Percentiles rank a stretch among this genome's conserved stretches.
Conservation (phyloP, 2,797 vertebrate genomes). For the Lophura swinhoii region DNA sequence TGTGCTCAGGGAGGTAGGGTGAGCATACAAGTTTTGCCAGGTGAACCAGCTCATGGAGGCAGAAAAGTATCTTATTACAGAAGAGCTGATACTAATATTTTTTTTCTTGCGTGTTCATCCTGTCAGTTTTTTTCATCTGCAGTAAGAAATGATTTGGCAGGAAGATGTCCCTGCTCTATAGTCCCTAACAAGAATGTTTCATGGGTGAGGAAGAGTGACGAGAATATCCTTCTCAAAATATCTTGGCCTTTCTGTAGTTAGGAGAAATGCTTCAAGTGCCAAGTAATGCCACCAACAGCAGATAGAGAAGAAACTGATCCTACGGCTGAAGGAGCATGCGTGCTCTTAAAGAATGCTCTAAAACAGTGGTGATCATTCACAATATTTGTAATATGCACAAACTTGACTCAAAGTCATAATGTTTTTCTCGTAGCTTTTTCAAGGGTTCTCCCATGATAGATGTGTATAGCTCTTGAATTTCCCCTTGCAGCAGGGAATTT, state of each 20-base stretch:
- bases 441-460: background rate
- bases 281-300: background rate
- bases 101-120: background rate
- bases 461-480: background rate
- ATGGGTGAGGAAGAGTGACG: background rate
- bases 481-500: background rate
- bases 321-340: rapidly evolving
- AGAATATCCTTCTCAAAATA: background rate
- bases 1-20: background rate
- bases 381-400: background rate
- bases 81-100: background rate
- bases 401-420: background rate
- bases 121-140: background rate
- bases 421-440: background rate
- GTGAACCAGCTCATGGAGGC: background rate
- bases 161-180: background rate
- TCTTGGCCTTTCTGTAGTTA: background rate
- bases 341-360: background rate
- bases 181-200: background rate
- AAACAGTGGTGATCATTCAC: background rate
- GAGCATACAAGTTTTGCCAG: background rate
- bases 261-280: background rate
- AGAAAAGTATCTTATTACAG: background rate
- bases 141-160: background rate
- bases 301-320: background rate